These are phyloP conservation scores for Sphyrna mokarran DNA, from an alignment of 2,113 vertebrate genomes.

Conservation along the genomic window DNA sequence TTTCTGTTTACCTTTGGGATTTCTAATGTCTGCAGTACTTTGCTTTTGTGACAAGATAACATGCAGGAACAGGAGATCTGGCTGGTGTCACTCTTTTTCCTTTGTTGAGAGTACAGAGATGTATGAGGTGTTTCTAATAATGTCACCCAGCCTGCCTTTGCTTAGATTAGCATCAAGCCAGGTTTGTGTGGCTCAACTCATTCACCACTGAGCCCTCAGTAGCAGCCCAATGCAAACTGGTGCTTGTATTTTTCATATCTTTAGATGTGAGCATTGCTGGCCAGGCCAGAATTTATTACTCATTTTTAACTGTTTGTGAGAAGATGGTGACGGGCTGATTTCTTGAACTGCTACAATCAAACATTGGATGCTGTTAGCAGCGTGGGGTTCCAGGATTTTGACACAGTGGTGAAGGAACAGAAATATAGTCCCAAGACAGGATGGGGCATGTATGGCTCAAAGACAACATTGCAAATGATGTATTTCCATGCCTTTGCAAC, in stretches of 20 bases:
- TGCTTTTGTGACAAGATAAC: not conserved
- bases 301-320: no score
- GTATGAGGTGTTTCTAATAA: not conserved
- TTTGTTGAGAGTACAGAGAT: not conserved
- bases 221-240: not conserved
- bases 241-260: not conserved
- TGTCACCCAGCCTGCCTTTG: not conserved
- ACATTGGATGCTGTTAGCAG: no score
- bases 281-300: no score
- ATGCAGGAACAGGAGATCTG: not conserved
- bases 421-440: no score
- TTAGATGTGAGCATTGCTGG: not conserved
- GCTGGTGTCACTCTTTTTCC: not conserved
- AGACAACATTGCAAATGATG: no score
- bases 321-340: no score
- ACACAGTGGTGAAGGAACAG: no score
- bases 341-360: no score
- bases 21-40: not conserved
- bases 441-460: no score
- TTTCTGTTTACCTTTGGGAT: not conserved
- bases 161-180: not conserved
- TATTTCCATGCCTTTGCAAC: no score
- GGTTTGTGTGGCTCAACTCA: not conserved
- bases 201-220: not conserved
- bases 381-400: no score